These are phyloP conservation scores for Plebejus melissa DNA, from an alignment of 2,888 invertebrate species.

Conservation along the genomic window DNA sequence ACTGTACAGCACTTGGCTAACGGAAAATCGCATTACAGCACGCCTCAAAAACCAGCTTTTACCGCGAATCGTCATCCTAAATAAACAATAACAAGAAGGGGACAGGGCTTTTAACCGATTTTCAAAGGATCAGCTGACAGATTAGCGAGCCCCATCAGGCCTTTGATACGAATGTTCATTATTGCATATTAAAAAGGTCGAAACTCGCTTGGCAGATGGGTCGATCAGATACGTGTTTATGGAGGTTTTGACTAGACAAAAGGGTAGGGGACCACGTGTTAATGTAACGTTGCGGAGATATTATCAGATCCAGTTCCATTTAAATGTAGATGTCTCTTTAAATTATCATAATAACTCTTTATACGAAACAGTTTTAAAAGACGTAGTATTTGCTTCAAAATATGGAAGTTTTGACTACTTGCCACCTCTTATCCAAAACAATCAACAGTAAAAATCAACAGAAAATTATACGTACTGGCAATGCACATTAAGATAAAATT, in stretches of 20 bases:
- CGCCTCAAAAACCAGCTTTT: slow-evolving; percentile 72
- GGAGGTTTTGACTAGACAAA: slow-evolving; percentile 67
- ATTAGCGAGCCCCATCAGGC: slow-evolving; percentile 65
- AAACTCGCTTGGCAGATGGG: slow-evolving; percentile 32
- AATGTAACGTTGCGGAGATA: slow-evolving; percentile 40
- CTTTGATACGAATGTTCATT: slow-evolving; percentile 29
- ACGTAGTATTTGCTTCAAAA: background rate
- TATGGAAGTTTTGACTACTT: background rate
- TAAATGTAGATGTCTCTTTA: slow-evolving; percentile 18
- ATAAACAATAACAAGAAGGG: slow-evolving; percentile 75
- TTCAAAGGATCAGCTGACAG: slow-evolving; percentile 74
- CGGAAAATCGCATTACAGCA: slow-evolving; percentile 72
- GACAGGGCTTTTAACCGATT: slow-evolving; percentile 74
- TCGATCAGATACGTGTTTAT: slow-evolving; percentile 64
- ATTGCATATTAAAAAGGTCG: slow-evolving; percentile 29
- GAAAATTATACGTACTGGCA: too few relatives aligned
- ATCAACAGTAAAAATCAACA: too few relatives aligned
- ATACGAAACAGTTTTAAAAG: background rate
- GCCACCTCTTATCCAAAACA: too few relatives aligned
- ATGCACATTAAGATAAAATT: too few relatives aligned
- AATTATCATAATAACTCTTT: background rate
- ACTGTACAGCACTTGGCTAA: slow-evolving; percentile 50
- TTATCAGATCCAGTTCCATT: slow-evolving; percentile 6
- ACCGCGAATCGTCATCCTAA: slow-evolving; percentile 73
- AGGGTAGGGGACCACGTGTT: slow-evolving; percentile 62